These are phyloP conservation scores for Nannobrachium achirus DNA, from an alignment of 2,113 vertebrate species.

Conservation along the genomic window DNA sequence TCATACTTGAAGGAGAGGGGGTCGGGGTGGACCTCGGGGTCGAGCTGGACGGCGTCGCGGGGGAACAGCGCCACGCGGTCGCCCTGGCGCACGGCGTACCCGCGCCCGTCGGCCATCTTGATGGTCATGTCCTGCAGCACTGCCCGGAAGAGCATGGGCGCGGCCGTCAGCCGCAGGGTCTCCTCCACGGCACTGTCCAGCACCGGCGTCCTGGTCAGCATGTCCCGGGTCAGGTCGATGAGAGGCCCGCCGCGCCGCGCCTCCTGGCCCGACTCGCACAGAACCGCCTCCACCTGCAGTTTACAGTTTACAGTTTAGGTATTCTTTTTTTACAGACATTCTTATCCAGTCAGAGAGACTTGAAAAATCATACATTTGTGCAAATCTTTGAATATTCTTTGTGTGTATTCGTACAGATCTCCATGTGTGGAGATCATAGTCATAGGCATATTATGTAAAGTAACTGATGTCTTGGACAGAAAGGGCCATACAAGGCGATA, in stretches of 20 bases:
- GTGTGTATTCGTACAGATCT: no score
- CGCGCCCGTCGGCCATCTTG: slow-evolving; percentile 72
- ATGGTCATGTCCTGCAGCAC: slow-evolving; percentile 79
- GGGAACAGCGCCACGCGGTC: slow-evolving; percentile 89
- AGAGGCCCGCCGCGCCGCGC: slow-evolving; percentile 55
- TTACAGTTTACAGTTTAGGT: no score
- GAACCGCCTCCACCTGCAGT: slow-evolving; percentile 61
- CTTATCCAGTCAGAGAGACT: no score
- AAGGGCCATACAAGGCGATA: no score
- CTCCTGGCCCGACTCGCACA: slow-evolving; percentile 74
- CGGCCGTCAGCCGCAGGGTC: slow-evolving; percentile 81
- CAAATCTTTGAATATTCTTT: no score
- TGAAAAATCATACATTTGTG: no score
- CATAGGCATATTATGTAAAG: no score
- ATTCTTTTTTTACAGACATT: no score
- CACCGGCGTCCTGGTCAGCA: slow-evolving; percentile 80
- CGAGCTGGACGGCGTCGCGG: slow-evolving; percentile 83
- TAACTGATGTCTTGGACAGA: no score
- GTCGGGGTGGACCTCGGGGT: slow-evolving; percentile 87
- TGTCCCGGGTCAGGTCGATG: slow-evolving; percentile 73
- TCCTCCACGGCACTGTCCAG: slow-evolving; percentile 92
- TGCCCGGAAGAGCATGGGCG: slow-evolving; percentile 81
- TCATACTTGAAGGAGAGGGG: slow-evolving; percentile 83
- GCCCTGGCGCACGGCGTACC: slow-evolving; percentile 80
- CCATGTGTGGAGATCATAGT: no score